Base-by-base conservation (phyloP, 2,113 vertebrate genomes). In the Eira barbara region DNA sequence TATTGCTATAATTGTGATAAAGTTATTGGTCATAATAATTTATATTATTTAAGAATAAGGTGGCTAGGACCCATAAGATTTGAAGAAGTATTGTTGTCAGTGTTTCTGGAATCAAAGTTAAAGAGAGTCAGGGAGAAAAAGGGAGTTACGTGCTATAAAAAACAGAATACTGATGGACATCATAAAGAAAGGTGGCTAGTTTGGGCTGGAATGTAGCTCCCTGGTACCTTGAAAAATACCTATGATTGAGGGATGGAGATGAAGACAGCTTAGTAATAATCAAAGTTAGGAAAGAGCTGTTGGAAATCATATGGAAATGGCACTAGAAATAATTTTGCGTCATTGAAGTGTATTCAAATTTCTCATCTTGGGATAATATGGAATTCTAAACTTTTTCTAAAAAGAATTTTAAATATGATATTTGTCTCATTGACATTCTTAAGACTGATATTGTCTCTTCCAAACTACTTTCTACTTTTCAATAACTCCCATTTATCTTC, bases 391-490 rank as follows among this genome's bases (percentile, higher is more conserved):
- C 47, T 31, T 81, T 76, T 96, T 82, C 63, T 39, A 31, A 76
- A 93, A 95, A 91, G 65, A 81, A 6, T 82, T 97, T 95, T 91
- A 92, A 97, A 82, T 88, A 80, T 89, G 23, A 23, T 74, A 67
- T 81, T 89, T 97, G 49, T 6, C 5, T 78, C 18, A 91, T 87
- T 94, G 34, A 76, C 15, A 91, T 93, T 83, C 29, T 76, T 7
- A 61, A 91, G 65, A 80, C 49, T 83, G 29, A 74, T 27, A 11
- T 52, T 63, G 36, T 87, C 1, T 91, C n/a, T 94, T 94, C 42
- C 45, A 85, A 95, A 1, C 6, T 81, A 73, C 17, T 97, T 76
- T 88, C 34, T 73, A 42, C 10, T 11, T 91, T 96, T 86, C 4
- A 79, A 5, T 83, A 89, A 84, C 14, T 73, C 25, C 2, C n/a